Evolutionary conservation across 2,888 invertebrate species (phyloP).

Genomic region (Mesorhabditis sp.): DNA sequence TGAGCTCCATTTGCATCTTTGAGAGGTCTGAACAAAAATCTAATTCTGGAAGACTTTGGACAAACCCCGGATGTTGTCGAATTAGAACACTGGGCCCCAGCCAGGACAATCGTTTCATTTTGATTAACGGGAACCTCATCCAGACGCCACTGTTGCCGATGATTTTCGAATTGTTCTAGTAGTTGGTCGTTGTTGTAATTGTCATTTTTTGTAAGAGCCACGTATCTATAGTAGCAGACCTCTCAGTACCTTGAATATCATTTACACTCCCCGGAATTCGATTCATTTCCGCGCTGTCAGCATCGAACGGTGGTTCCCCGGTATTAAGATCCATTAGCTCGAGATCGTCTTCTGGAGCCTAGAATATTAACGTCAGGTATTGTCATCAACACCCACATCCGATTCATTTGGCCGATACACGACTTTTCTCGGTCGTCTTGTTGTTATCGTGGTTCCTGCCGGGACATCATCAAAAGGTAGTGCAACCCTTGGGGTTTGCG

Average conservation of each 20-base stretch:
- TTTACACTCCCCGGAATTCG: background rate
- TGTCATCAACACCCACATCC: background rate
- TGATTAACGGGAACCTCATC: background rate
- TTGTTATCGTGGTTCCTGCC: background rate
- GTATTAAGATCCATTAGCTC: background rate
- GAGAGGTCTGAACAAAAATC: conserved; percentile 14
- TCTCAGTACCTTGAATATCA: background rate
- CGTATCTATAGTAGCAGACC: background rate
- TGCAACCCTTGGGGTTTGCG: background rate
- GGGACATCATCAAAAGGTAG: background rate
- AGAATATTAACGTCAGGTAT: background rate
- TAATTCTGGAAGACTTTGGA: background rate
- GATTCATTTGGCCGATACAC: background rate
- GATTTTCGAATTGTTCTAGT: background rate
- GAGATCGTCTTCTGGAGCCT: background rate
- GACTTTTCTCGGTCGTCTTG: conserved; percentile 1
- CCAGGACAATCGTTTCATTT: background rate
- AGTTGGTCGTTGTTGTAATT: background rate
- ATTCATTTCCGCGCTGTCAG: background rate
- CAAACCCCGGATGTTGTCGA: background rate
- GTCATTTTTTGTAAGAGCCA: background rate
- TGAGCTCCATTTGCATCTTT: conserved; percentile 29
- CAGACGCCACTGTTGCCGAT: background rate
- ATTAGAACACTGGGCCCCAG: background rate
- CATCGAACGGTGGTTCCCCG: background rate